phyloP scores from a whole-genome alignment of 2,113 vertebrate genomes.

The Nyctibius bracteatus region DNA sequence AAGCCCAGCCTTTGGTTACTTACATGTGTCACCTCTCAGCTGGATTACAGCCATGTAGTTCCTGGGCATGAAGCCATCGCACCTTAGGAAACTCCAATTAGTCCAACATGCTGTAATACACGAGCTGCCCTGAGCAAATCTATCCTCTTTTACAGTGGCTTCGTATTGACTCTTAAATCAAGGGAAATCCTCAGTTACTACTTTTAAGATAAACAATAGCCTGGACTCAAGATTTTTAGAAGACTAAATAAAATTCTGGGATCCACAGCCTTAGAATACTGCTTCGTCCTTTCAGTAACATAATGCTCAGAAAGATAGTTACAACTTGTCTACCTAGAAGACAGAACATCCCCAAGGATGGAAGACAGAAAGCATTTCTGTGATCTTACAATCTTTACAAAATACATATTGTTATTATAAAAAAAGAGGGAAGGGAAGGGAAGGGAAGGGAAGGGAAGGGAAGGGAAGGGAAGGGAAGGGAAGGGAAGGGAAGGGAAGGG shows the following conservation, averaged over 20 bases:
- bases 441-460: too few relatives aligned
- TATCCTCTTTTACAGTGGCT: not conserved
- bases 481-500: too few relatives aligned
- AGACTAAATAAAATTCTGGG: not conserved
- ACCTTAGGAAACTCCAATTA: conserved; percentile 61
- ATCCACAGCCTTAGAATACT: not conserved
- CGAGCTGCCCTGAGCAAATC: conserved; percentile 21
- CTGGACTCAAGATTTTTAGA: not conserved
- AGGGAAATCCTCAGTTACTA: not conserved
- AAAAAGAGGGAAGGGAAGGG: too few relatives aligned
- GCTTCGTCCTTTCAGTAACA: not conserved
- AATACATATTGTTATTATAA: not conserved
- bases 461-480: too few relatives aligned
- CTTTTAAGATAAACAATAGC: not conserved
- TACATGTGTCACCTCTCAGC: conserved; percentile 51
- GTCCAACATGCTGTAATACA: conserved; percentile 51
- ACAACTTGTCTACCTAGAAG: not conserved
- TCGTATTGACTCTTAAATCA: not conserved
- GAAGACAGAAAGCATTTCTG: not conserved
- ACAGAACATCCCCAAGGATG: not conserved
- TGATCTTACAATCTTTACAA: not conserved
- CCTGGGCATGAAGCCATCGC: conserved; percentile 54
- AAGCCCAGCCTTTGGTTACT: conserved; percentile 44
- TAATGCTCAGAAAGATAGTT: not conserved
- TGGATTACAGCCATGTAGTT: conserved; percentile 40